These are phyloP conservation scores for Cebidichthys violaceus DNA, from an alignment of 2,113 vertebrate species.

Conservation along the genomic window DNA sequence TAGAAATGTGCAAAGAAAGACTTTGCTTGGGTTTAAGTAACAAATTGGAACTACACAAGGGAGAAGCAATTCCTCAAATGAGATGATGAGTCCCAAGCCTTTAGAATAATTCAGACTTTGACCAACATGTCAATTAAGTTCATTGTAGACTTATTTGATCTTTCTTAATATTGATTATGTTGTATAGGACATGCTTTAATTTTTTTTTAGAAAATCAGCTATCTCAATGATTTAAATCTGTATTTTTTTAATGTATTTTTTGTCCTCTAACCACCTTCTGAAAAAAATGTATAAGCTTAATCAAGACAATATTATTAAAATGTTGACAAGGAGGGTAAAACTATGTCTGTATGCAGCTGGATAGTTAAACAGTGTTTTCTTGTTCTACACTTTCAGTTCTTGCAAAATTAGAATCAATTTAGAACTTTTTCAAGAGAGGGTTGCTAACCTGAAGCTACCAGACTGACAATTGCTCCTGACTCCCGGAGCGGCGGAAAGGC, in stretches of 20 bases:
- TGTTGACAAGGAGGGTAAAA: neutral
- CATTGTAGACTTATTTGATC: neutral
- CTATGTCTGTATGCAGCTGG: neutral
- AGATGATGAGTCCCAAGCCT: neutral
- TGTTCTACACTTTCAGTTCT: neutral
- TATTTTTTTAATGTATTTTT: neutral
- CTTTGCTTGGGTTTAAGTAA: neutral
- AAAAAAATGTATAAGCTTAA: neutral
- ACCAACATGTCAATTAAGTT: neutral
- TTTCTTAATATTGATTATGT: neutral
- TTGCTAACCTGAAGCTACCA: too few relatives aligned
- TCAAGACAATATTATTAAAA: neutral
- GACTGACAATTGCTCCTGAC: too few relatives aligned
- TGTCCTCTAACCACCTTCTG: neutral
- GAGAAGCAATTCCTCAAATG: slow-evolving; percentile 1
- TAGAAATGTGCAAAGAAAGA: neutral
- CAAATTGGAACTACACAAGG: neutral
- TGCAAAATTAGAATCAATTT: neutral
- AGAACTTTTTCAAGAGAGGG: neutral
- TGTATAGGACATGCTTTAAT: neutral
- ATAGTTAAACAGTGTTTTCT: neutral
- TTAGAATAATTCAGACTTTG: neutral
- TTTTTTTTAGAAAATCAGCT: too few relatives aligned
- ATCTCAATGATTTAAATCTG: neutral
- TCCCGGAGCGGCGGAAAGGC: too few relatives aligned